Conservation (phyloP, 37 sponge, comb jelly and placozoan genomes). For the Geodia barretti region DNA sequence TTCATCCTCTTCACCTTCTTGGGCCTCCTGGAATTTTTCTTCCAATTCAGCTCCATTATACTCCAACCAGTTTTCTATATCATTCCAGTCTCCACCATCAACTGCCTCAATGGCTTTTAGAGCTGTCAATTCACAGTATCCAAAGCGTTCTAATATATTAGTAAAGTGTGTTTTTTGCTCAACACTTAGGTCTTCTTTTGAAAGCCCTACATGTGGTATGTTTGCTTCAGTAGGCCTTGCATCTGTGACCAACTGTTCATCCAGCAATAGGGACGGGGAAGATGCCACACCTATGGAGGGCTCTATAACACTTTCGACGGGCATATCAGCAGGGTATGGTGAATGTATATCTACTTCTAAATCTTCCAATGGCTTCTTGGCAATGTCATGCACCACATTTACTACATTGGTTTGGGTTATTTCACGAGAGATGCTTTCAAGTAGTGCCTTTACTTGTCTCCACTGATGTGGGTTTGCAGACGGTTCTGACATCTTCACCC, state of each 20-base stretch:
- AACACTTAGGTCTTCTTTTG: slow-evolving; percentile 10
- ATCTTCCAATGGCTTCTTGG: no score
- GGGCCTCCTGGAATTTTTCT: not conserved
- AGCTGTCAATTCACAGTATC: not conserved
- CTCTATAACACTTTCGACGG: no score
- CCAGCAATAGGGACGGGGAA: no score
- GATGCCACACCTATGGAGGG: no score
- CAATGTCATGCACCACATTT: not conserved
- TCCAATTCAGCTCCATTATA: slow-evolving; percentile 14
- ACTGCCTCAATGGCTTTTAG: slow-evolving; percentile 37
- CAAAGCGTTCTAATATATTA: not conserved
- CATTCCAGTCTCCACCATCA: slow-evolving; percentile 19
- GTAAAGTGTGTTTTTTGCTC: slow-evolving; percentile 3
- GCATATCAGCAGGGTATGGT: no score
- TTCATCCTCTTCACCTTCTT: not conserved
- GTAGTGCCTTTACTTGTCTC: slow-evolving; percentile 3
- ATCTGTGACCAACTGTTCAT: no score
- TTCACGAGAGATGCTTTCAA: slow-evolving; percentile 40
- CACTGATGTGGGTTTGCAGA: not conserved
- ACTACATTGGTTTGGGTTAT: not conserved
- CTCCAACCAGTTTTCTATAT: slow-evolving; percentile 30
- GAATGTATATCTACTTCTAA: no score
- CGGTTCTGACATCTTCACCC: slow-evolving; percentile 13
- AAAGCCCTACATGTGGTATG: not conserved
- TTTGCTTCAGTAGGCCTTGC: not conserved